These are phyloP conservation scores for Furcula furcula DNA, from an alignment of 2,888 invertebrate genomes.

Conservation along the genomic window DNA sequence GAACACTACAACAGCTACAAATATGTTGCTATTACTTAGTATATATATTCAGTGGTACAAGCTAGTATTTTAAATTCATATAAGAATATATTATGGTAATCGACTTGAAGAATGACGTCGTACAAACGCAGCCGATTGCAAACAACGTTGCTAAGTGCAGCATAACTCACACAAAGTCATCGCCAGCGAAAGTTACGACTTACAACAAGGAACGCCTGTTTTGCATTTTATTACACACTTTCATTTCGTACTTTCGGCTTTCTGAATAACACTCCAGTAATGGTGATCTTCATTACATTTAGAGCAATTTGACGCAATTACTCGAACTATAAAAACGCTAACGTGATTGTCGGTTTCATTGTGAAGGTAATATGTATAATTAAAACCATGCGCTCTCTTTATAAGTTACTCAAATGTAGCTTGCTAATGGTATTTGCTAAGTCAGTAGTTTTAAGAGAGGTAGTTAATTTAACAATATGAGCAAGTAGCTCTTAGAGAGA, in stretches of 20 bases:
- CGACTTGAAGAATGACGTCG: constrained; percentile 30
- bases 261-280: constrained; percentile 21
- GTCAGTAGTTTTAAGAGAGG: too few relatives aligned
- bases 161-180: constrained; percentile 36
- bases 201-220: constrained; percentile 18
- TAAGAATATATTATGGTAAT: constrained; percentile 30
- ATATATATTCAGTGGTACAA: too few relatives aligned
- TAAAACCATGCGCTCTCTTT: too few relatives aligned
- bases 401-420: too few relatives aligned
- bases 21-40: constrained; percentile 1
- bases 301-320: constrained; percentile 24
- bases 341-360: constrained; percentile 8
- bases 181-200: constrained; percentile 31
- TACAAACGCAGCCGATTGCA: constrained; percentile 31
- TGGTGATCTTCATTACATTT: constrained; percentile 19
- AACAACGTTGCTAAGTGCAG: constrained; percentile 36
- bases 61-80: background rate
- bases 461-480: too few relatives aligned
- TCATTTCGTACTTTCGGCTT: constrained; percentile 37
- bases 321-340: constrained; percentile 9
- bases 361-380: too few relatives aligned
- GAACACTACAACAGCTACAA: too few relatives aligned
- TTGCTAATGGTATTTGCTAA: too few relatives aligned
- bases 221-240: constrained; percentile 34
- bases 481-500: too few relatives aligned